Conservation (phyloP, 2,888 invertebrate genomes). For the Schizotus pectinicornis region DNA sequence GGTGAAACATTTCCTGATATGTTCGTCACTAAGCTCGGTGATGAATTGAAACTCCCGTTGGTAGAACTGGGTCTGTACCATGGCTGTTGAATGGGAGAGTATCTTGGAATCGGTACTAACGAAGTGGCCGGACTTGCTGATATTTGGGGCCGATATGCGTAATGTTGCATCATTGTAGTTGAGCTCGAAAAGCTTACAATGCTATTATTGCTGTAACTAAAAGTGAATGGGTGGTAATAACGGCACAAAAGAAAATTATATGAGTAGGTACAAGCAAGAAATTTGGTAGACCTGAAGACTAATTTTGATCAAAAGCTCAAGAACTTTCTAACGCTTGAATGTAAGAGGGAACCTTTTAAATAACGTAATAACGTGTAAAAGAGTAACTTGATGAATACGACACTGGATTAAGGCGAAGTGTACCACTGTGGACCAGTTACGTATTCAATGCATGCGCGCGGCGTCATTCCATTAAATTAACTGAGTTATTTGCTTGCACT, state of each 20-base stretch:
- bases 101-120: not conserved
- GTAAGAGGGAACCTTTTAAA: too few relatives aligned
- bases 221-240: not conserved
- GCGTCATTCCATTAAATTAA: too few relatives aligned
- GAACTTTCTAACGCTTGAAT: too few relatives aligned
- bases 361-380: too few relatives aligned
- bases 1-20: not conserved
- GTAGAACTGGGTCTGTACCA: conserved; percentile 5
- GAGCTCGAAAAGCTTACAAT: conserved; percentile 5
- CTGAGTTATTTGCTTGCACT: too few relatives aligned
- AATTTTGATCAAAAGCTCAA: too few relatives aligned
- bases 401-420: too few relatives aligned
- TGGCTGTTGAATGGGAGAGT: not conserved
- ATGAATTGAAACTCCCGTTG: conserved; percentile 8
- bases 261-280: not conserved
- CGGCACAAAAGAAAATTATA: not conserved
- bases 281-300: not conserved
- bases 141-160: conserved; percentile 14
- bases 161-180: conserved; percentile 9
- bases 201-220: conserved; percentile 20
- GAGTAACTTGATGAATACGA: too few relatives aligned
- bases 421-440: too few relatives aligned
- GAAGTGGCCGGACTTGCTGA: not conserved
- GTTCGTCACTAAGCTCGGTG: not conserved
- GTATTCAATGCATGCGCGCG: too few relatives aligned